Evolutionary conservation across 2,888 invertebrate genomes (phyloP), one percentile per base, ranked within the genome.

Genomic region (Zonitis immaculata): DNA sequence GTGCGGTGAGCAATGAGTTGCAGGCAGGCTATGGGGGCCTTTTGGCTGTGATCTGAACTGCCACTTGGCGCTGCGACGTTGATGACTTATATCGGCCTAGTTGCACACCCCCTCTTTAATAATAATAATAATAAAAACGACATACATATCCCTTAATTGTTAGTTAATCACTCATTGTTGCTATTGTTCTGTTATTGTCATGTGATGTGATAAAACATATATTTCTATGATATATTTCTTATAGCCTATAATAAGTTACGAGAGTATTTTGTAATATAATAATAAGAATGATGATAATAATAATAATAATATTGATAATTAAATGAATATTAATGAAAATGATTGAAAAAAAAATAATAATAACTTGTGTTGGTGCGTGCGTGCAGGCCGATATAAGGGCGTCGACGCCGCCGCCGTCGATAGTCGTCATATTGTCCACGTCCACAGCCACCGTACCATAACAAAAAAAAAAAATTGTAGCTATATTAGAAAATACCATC

Each of bases 111-210:
- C 68, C 27, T 27, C 27, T 7, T 9, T 27, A 27, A 27, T 27
- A 27, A 25, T 25, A 25, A 25, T 25, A 25, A 25, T 27, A 27
- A 27, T 69, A 73, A 75, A 76, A 44, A 75, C 70, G 65, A 75
- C 72, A 76, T 77, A 77, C 76, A 77, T 77, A 77, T 77, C 76
- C 75, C 73, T 74, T 75, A 22, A 75, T 77, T 77, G 76, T 77
- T 76, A 76, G 73, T 75, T 75, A 63, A 72, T 69, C 69, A 71
- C 73, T 72, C 72, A 71, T 75, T 76, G 74, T 75, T 75, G 73
- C 72, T 74, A 76, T 76, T 76, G 74, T 76, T 76, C 75, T 76
- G 76, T 76, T 76, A 72, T 73, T 39, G 68, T 68, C 66, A 69
- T 71, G 73, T 74, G 71, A 74, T 75, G 74, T 74, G 74, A 75